Conservation (phyloP, 2,797 vertebrate genomes). For the Mormyrus proboscirostris region DNA sequence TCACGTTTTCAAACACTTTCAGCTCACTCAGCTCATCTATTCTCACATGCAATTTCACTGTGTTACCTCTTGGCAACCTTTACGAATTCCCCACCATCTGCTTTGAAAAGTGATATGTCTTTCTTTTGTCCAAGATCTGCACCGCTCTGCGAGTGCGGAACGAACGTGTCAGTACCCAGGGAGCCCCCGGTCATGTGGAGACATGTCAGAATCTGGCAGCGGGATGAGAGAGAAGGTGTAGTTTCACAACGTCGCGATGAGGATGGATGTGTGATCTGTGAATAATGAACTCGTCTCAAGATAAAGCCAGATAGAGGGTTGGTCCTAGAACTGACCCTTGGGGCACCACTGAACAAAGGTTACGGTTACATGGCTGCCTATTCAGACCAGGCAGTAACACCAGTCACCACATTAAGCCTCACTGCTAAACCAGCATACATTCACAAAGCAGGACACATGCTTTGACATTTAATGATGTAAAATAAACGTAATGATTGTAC, state of each 20-base stretch:
- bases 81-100: not conserved
- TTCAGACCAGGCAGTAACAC: not conserved
- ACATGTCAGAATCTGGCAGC: not conserved
- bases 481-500: not conserved
- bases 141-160: not conserved
- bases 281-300: not conserved
- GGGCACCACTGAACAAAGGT: not conserved
- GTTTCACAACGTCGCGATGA: not conserved
- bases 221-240: not conserved
- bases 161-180: not conserved
- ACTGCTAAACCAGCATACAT: not conserved
- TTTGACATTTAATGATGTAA: not conserved
- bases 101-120: constrained; percentile 15
- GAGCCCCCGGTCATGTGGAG: not conserved
- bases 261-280: not conserved
- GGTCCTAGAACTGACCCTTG: not conserved
- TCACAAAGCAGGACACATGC: not conserved
- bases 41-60: constrained; percentile 17
- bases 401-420: not conserved
- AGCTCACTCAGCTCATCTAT: constrained; percentile 27
- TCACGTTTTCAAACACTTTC: constrained; percentile 39
- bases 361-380: not conserved
- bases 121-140: not conserved
- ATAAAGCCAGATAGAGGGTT: not conserved
- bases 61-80: not conserved